Evolutionary conservation across 2,113 vertebrate genomes (phyloP).

Genomic region (Eptatretus burgeri): DNA sequence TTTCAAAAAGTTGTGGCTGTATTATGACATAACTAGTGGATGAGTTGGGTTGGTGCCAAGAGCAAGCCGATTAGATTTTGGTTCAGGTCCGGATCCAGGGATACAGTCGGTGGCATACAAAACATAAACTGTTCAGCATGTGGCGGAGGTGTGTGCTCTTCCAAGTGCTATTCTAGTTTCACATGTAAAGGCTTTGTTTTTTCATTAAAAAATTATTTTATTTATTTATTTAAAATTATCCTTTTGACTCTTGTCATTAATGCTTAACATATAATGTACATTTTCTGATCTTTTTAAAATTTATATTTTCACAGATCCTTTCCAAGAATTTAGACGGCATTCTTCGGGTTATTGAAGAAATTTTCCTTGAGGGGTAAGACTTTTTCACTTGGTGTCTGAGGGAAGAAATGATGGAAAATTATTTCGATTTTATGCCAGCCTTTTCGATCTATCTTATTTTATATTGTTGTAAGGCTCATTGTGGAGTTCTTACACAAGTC

Average conservation of each 20-base stretch:
- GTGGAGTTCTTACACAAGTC: not conserved
- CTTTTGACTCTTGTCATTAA: conserved; percentile 13
- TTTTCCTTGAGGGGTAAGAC: conserved; percentile 77
- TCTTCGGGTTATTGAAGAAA: conserved; percentile 69
- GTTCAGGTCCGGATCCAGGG: too few relatives aligned
- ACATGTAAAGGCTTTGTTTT: too few relatives aligned
- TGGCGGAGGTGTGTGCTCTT: too few relatives aligned
- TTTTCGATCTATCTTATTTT: not conserved
- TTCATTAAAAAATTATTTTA: conserved; percentile 7
- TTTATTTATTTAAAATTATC: conserved; percentile 13
- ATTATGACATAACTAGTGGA: too few relatives aligned
- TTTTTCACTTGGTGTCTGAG: not conserved
- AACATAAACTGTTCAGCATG: too few relatives aligned
- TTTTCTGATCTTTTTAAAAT: conserved; percentile 11
- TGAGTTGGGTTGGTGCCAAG: too few relatives aligned
- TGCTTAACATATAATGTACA: conserved; percentile 12
- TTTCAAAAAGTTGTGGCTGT: too few relatives aligned
- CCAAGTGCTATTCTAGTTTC: conserved; percentile 1
- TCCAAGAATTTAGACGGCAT: conserved; percentile 93
- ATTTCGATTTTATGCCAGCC: not conserved
- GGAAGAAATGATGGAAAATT: not conserved
- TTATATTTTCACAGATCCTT: conserved; percentile 28
- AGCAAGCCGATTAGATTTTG: too few relatives aligned
- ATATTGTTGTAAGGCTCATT: not conserved
- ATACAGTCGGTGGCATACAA: too few relatives aligned